Conservation (phyloP, 2,113 vertebrate genomes). For the Paratilapia polleni region DNA sequence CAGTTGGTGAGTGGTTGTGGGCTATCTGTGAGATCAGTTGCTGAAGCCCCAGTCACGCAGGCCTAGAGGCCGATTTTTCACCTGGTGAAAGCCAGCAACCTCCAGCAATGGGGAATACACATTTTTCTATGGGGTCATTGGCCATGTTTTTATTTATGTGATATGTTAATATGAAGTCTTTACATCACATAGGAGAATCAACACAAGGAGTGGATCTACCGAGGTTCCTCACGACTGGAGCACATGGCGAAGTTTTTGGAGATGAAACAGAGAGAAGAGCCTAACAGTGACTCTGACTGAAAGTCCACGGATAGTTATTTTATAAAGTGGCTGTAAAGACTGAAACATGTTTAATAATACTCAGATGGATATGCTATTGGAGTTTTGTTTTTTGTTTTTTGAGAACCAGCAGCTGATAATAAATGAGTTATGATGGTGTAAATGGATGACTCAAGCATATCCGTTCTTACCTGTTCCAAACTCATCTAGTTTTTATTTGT, state of each 20-base stretch:
- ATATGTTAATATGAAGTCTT: not conserved
- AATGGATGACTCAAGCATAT: not conserved
- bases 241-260: constrained; percentile 83
- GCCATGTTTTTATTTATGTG: not conserved
- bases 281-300: not conserved
- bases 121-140: no score
- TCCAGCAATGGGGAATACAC: no score
- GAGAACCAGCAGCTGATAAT: not conserved
- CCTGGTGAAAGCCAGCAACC: no score
- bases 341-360: not conserved
- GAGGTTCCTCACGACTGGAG: constrained; percentile 89
- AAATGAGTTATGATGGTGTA: not conserved
- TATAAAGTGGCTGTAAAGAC: not conserved
- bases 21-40: no score
- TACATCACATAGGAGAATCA: constrained; percentile 80
- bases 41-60: no score
- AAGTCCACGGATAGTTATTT: not conserved
- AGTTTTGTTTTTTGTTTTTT: not conserved
- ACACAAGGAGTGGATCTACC: constrained; percentile 91
- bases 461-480: not conserved
- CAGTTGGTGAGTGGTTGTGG: not conserved
- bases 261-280: not conserved
- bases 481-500: not conserved
- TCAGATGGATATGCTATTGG: accelerated
- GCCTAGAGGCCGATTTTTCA: no score